These are phyloP conservation scores for Kryptopterus vitreolus DNA, from an alignment of 2,797 vertebrate genomes.

Conservation along the genomic window DNA sequence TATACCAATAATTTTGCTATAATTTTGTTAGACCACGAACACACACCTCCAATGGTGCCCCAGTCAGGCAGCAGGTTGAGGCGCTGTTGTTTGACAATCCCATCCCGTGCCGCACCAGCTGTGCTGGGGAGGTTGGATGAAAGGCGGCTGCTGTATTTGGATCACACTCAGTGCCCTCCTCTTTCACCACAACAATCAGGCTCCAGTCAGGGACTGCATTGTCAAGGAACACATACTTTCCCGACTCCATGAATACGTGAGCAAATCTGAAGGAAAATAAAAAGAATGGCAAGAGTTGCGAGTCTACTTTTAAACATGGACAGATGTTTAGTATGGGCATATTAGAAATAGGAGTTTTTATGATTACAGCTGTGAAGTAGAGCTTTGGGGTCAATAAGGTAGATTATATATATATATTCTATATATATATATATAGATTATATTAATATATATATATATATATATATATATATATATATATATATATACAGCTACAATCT, in stretches of 20 bases:
- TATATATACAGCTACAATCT: too few species aligned
- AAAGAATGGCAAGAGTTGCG: not conserved
- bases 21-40: not conserved
- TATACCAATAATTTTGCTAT: not conserved
- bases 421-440: too few species aligned
- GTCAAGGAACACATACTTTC: constrained; percentile 86
- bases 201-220: constrained; percentile 74
- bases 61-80: constrained; percentile 86
- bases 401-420: too few species aligned
- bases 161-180: constrained; percentile 74
- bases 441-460: too few species aligned
- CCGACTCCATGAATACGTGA: constrained; percentile 84
- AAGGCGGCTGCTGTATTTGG: constrained; percentile 63
- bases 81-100: constrained; percentile 72
- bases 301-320: not conserved
- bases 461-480: too few species aligned
- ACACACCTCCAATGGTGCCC: constrained; percentile 78
- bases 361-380: not conserved
- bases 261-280: constrained; percentile 78
- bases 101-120: constrained; percentile 80
- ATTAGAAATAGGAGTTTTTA: not conserved
- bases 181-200: constrained; percentile 81
- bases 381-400: not conserved
- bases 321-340: not conserved
- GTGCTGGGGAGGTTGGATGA: constrained; percentile 85